Evolutionary conservation across 2,888 invertebrate species (phyloP).

Genomic region (Sturmia bella): DNA sequence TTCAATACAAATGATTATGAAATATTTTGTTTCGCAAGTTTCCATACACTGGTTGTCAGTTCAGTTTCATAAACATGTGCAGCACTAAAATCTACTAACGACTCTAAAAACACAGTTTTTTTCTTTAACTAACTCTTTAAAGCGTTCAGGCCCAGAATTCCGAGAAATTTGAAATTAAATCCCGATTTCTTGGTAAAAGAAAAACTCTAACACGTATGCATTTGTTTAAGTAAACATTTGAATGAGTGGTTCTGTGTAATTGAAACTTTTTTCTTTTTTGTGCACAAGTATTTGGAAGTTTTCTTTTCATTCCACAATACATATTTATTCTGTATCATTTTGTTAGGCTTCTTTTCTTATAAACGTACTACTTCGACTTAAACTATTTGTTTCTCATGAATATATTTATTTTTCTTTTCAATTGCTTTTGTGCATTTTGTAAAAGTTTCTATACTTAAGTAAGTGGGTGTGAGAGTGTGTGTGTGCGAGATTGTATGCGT

Average conservation of each 20-base stretch:
- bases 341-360: slow-evolving; percentile 38
- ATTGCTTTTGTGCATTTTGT: slow-evolving; percentile 19
- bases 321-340: slow-evolving; percentile 43
- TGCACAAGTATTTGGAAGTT: slow-evolving; percentile 23
- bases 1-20: too few relatives aligned
- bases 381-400: slow-evolving; percentile 48
- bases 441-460: not conserved
- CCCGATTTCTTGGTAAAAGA: too few relatives aligned
- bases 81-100: too few relatives aligned
- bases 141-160: too few relatives aligned
- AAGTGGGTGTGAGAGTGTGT: not conserved
- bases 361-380: slow-evolving; percentile 30
- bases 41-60: too few relatives aligned
- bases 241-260: slow-evolving; percentile 5
- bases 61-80: too few relatives aligned
- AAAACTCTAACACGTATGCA: too few relatives aligned
- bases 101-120: too few relatives aligned
- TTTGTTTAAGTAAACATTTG: slow-evolving; percentile 30
- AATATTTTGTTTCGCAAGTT: too few relatives aligned
- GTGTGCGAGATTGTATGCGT: not conserved
- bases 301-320: slow-evolving; percentile 17
- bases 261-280: slow-evolving; percentile 1
- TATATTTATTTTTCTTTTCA: slow-evolving; percentile 33
- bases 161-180: too few relatives aligned
- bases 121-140: too few relatives aligned